These are phyloP conservation scores for Rhodophaea formosa DNA, from an alignment of 2,888 invertebrate genomes.

Conservation along the genomic window DNA sequence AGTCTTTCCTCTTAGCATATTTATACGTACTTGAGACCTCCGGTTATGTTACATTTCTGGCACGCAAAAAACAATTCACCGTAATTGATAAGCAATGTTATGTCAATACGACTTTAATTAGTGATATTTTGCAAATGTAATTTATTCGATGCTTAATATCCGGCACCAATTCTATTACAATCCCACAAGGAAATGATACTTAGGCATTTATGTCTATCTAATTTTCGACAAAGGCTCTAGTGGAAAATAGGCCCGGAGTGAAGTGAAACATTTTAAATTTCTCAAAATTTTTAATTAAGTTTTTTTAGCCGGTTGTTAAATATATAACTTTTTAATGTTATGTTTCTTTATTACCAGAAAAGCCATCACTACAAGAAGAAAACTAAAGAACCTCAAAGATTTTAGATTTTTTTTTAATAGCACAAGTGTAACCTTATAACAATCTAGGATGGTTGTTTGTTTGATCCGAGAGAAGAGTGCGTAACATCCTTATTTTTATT, in stretches of 20 bases:
- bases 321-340: too few relatives aligned
- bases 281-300: too few relatives aligned
- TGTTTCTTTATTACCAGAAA: too few relatives aligned
- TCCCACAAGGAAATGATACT: neutral
- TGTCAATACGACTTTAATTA: constrained; percentile 23
- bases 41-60: neutral
- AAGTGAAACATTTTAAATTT: too few relatives aligned
- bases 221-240: neutral
- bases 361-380: too few relatives aligned
- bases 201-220: neutral
- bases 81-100: constrained; percentile 5
- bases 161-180: neutral
- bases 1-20: neutral
- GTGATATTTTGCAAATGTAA: constrained; percentile 17
- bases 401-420: too few relatives aligned
- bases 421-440: too few relatives aligned
- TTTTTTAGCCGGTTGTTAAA: too few relatives aligned
- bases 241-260: neutral
- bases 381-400: too few relatives aligned
- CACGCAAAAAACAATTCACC: constrained; percentile 1
- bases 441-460: too few relatives aligned
- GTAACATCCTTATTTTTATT: too few relatives aligned
- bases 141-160: constrained; percentile 4
- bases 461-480: too few relatives aligned
- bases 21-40: neutral